Base-by-base conservation (phyloP, 1,140 invertebrate species). In the Drosophila equinoxialis region DNA sequence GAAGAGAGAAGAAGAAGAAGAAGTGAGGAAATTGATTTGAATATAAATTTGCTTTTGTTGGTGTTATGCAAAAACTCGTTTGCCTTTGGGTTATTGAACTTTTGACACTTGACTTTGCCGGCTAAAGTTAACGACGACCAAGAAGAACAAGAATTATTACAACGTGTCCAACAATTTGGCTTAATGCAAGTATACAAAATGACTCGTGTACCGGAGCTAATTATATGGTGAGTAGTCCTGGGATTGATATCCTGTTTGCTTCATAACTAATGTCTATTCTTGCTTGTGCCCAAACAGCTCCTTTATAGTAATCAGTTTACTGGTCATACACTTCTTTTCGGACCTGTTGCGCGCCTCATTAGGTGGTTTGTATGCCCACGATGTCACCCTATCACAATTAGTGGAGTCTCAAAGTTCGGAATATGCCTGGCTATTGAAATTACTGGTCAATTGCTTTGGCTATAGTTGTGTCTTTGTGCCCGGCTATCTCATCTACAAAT, bases 401-500 rank as follows among this genome's bases (percentile, higher is more conserved):
- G 77, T 92, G 5, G 91, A 92, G 33, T 59, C 84, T 1, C 90
- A 92, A 17, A 73, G 80, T 8, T 84, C 79, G 58, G 92, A 94
- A 59, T 95, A 96, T 77, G 95, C 93, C 81, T 98, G 97, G 97
- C 81, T 97, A 6, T 93, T 97, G 72, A 94, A 96, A 74, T 93
- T 97, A 42, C 86, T 94, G 92, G 91, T 96, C 14, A 99, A 98
- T 92, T 93, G 97, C 51, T 93, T 97, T 39, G 97, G 97, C n/a
- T 99, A 99, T 93, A 94, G 95, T 3, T 97, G 97, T 30, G 94
- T 99, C 71, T 94, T 98, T 91, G 92, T 98, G 60, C 98, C 98
- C 8, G 97, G 96, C 45, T 96, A 95, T 89, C 90, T 98, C 11
- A 94, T 98, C 54, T 96, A 97, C 83, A 96, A 96, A 92, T 98